These are phyloP conservation scores for Epinotia brunnichana DNA, from an alignment of 2,888 invertebrate genomes.

Conservation along the genomic window DNA sequence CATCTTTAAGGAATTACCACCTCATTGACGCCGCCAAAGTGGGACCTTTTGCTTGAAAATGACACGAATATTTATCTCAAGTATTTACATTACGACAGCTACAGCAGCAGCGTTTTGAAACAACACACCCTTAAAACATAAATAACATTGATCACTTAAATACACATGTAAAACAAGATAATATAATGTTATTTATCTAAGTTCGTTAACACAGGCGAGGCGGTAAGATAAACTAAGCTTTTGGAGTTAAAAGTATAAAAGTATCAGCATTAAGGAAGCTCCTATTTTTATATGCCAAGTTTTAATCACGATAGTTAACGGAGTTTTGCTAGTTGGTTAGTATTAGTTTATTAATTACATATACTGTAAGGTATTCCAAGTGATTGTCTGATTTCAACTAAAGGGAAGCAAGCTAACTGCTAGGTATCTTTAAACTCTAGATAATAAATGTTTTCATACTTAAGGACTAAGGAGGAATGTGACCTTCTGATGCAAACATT, in stretches of 20 bases:
- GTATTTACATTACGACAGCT: not conserved
- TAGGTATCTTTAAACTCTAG: not conserved
- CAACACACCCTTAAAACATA: not conserved
- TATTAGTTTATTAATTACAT: not conserved
- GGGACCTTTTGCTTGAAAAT: too few relatives aligned
- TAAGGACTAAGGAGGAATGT: too few relatives aligned
- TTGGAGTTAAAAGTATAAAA: not conserved
- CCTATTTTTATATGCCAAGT: not conserved
- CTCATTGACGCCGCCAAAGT: too few relatives aligned
- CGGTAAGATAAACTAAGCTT: not conserved
- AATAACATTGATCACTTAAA: not conserved
- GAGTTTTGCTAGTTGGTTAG: slow-evolving; percentile 1
- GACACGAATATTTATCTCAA: too few relatives aligned
- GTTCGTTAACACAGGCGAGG: not conserved
- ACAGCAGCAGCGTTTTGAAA: slow-evolving; percentile 17
- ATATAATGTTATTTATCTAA: not conserved
- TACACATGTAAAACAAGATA: not conserved
- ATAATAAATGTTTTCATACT: not conserved
- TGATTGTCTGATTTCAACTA: not conserved
- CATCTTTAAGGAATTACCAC: too few relatives aligned
- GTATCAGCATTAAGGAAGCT: slow-evolving; percentile 9
- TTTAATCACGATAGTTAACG: slow-evolving; percentile 3
- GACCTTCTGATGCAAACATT: too few relatives aligned
- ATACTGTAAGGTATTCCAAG: not conserved
- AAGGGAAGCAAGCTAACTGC: not conserved